These are phyloP conservation scores for Nymphalis polychloros DNA, from an alignment of 2,888 invertebrate species.

Conservation along the genomic window DNA sequence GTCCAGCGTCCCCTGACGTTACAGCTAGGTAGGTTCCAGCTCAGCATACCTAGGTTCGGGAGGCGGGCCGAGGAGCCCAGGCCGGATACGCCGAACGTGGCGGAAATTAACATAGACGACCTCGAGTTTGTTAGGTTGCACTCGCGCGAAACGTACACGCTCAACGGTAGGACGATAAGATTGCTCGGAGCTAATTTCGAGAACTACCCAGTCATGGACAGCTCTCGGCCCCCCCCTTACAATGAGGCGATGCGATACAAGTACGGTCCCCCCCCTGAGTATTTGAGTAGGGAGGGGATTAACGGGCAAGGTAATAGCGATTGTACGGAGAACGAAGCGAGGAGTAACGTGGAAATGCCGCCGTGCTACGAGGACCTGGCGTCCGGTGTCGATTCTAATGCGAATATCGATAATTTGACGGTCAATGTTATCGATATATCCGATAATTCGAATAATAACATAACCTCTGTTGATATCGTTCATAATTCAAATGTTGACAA, in stretches of 20 bases:
- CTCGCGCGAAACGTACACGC: slow-evolving; percentile 68
- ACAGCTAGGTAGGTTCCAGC: slow-evolving; percentile 68
- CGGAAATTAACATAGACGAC: slow-evolving; percentile 64
- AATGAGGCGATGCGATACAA: slow-evolving; percentile 70
- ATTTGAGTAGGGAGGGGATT: slow-evolving; percentile 59
- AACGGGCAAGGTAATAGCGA: slow-evolving; percentile 39
- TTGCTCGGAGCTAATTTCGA: slow-evolving; percentile 70
- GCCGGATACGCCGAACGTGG: slow-evolving; percentile 70
- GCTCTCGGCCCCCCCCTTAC: slow-evolving; percentile 64
- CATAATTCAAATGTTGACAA: not conserved
- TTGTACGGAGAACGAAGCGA: slow-evolving; percentile 55
- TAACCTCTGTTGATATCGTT: not conserved
- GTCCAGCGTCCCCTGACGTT: slow-evolving; percentile 51
- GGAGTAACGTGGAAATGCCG: slow-evolving; percentile 68
- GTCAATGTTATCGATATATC: slow-evolving; percentile 22
- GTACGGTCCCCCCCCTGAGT: slow-evolving; percentile 75
- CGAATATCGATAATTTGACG: slow-evolving; percentile 17
- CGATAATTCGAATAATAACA: not conserved
- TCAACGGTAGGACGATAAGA: slow-evolving; percentile 71
- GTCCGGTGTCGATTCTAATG: slow-evolving; percentile 40
- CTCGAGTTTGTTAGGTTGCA: slow-evolving; percentile 62
- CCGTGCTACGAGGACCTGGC: slow-evolving; percentile 68
- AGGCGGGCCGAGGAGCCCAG: slow-evolving; percentile 44
- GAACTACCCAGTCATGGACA: slow-evolving; percentile 56
- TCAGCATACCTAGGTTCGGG: slow-evolving; percentile 62